These are phyloP conservation scores for Erpetoichthys calabaricus DNA, from an alignment of 2,797 vertebrate genomes.

Conservation along the genomic window DNA sequence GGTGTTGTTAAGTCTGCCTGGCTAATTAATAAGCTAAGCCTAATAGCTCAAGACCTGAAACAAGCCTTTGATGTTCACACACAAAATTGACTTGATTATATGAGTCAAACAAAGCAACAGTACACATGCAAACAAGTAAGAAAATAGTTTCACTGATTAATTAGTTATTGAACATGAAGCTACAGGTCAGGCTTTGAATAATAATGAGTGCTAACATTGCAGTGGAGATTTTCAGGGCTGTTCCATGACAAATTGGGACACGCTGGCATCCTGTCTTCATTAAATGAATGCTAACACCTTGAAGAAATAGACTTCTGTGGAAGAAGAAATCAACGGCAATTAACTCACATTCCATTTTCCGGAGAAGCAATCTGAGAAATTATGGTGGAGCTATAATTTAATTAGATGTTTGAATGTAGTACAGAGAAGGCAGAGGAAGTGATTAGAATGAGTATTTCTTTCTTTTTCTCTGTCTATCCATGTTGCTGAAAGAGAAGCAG, in stretches of 20 bases:
- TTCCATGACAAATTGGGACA: conserved; percentile 5
- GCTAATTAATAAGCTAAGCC: conserved; percentile 6
- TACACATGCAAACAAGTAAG: not conserved
- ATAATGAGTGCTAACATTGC: not conserved
- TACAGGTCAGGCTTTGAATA: not conserved
- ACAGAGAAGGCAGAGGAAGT: too few relatives aligned
- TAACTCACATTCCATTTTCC: too few relatives aligned
- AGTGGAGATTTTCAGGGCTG: not conserved
- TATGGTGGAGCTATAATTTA: too few relatives aligned
- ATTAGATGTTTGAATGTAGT: too few relatives aligned
- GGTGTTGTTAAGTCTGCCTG: not conserved
- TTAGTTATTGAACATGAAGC: not conserved
- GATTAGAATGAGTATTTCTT: too few relatives aligned
- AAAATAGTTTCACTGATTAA: not conserved
- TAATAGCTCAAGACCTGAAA: conserved; percentile 1
- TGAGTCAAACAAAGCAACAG: not conserved
- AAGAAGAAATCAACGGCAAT: too few relatives aligned
- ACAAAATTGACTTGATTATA: conserved; percentile 1
- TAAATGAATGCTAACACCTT: conserved; percentile 12
- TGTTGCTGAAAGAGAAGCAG: too few relatives aligned
- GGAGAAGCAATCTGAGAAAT: too few relatives aligned
- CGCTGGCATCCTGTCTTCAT: conserved; percentile 4
- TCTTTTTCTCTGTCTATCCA: too few relatives aligned
- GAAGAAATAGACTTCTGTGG: not conserved
- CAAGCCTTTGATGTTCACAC: conserved; percentile 1